A percentile compares a stretch with the other conserved stretches of the same genome.
phyloP scores from a whole-genome alignment of 2,888 invertebrate genomes.

The Pseudococcus jackbeardsleyi region DNA sequence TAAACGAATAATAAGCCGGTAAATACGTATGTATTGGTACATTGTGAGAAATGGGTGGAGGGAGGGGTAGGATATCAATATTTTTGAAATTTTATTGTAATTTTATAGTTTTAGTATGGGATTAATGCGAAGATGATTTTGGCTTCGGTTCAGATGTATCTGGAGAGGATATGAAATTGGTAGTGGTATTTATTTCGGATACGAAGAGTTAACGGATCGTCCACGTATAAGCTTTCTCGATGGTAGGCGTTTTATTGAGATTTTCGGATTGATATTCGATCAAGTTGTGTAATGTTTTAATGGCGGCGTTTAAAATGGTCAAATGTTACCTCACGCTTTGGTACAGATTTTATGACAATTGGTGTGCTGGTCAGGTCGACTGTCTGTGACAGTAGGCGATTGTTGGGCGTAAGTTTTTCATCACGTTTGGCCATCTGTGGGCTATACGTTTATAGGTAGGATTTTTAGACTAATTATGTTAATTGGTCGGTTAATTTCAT shows the following conservation, averaged over 20 bases:
- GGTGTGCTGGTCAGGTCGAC: background rate
- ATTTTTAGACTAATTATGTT: background rate
- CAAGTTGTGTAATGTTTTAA: conserved; percentile 1
- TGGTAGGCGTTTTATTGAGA: background rate
- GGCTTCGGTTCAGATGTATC: background rate
- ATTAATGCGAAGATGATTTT: background rate
- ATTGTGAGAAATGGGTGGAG: background rate
- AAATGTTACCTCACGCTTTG: background rate
- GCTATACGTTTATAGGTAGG: background rate
- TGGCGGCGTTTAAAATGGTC: background rate
- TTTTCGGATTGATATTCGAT: conserved; percentile 10
- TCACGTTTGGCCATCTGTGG: background rate
- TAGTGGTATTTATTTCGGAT: background rate
- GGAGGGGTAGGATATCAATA: background rate
- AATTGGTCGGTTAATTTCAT: background rate
- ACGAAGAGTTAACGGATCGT: background rate
- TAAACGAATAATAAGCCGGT: background rate
- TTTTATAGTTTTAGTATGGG: background rate
- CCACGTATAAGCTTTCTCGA: background rate
- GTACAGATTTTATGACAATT: conserved; percentile 10
- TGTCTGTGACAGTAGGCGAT: background rate
- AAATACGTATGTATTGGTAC: background rate
- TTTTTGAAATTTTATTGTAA: conserved; percentile 9
- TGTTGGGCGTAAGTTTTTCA: background rate
- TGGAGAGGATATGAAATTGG: background rate